Conservation (phyloP, 2,888 invertebrate genomes). For the Yponomeuta evonymella region DNA sequence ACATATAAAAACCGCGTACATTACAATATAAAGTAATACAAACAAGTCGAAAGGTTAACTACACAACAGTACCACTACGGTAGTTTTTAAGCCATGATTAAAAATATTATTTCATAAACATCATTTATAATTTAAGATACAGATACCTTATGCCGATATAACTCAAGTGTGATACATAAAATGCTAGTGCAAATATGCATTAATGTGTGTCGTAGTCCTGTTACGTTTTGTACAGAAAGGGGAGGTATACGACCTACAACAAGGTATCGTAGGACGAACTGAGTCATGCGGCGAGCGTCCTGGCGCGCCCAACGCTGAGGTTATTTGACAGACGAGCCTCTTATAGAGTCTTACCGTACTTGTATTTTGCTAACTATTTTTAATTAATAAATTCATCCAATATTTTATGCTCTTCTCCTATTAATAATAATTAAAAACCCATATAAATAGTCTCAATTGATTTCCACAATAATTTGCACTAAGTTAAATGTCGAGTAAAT, state of each 20-base stretch:
- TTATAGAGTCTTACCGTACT: constrained; percentile 73
- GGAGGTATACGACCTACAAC: not conserved
- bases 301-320: constrained; percentile 26
- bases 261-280: not conserved
- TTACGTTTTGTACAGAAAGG: constrained; percentile 20
- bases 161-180: constrained; percentile 56
- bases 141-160: constrained; percentile 64
- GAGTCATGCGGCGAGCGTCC: constrained; percentile 25
- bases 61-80: constrained; percentile 69
- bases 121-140: constrained; percentile 65
- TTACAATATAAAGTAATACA: constrained; percentile 72
- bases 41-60: constrained; percentile 73
- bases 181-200: constrained; percentile 41
- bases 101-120: constrained; percentile 67
- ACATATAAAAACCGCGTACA: constrained; percentile 76
- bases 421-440: constrained; percentile 73
- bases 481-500: constrained; percentile 75
- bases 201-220: not conserved
- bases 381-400: constrained; percentile 77
- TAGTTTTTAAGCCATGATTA: constrained; percentile 66
- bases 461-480: constrained; percentile 76
- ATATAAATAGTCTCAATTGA: constrained; percentile 75
- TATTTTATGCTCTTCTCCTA: constrained; percentile 72
- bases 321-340: constrained; percentile 69
- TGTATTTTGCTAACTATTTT: constrained; percentile 76